These are phyloP conservation scores for Holcopasites calliopsidis DNA, from an alignment of 1,140 invertebrate genomes.

Conservation along the genomic window DNA sequence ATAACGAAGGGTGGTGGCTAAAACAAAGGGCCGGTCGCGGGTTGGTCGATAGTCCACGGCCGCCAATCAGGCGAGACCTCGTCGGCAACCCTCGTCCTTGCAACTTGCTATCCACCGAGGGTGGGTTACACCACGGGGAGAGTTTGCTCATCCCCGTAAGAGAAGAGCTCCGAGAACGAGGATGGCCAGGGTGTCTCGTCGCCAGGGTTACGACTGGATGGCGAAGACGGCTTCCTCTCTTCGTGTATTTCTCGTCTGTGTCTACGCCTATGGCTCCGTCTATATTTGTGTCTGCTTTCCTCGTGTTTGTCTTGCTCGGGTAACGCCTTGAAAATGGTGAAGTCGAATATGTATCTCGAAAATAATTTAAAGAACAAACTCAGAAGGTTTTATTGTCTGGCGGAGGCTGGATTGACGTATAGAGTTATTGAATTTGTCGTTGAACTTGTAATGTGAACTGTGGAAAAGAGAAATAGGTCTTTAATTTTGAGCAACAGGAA, in stretches of 20 bases:
- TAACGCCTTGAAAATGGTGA: constrained; percentile 18
- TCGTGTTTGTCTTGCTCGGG: constrained; percentile 12
- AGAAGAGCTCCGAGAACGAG: constrained; percentile 57
- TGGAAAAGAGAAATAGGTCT: not conserved
- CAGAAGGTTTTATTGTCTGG: not conserved
- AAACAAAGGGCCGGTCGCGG: constrained; percentile 76
- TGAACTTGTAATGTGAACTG: no score
- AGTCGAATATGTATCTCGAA: not conserved
- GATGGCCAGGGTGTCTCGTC: constrained; percentile 63
- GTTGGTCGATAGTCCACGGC: constrained; percentile 77
- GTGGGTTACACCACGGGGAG: constrained; percentile 57
- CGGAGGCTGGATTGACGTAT: not conserved
- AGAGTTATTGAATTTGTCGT: no score
- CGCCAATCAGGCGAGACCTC: constrained; percentile 77
- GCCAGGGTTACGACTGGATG: constrained; percentile 71
- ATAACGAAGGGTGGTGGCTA: constrained; percentile 74
- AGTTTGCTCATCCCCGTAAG: constrained; percentile 67
- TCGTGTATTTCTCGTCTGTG: not conserved
- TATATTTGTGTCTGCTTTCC: constrained; percentile 36
- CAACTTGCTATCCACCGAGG: constrained; percentile 65
- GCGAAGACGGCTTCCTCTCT: constrained; percentile 44
- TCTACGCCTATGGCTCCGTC: constrained; percentile 49
- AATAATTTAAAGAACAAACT: not conserved
- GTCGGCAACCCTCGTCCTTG: constrained; percentile 70
- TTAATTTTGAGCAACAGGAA: not conserved